Conservation (phyloP, 2,888 invertebrate species). For the Limnephilus rhombicus region DNA sequence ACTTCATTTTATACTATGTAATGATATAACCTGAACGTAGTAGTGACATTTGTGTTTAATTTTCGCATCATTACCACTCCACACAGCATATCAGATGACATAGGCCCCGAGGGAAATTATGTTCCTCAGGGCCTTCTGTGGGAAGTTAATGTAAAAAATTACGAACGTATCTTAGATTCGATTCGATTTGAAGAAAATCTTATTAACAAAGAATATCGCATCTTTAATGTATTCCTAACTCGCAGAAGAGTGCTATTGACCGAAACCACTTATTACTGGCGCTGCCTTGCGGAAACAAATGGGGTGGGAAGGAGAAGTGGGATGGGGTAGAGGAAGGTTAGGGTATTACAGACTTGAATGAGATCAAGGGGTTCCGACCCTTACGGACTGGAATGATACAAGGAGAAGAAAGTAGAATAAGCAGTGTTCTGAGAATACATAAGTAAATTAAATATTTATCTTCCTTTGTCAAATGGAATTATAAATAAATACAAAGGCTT, state of each 20-base stretch:
- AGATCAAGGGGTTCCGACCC: not conserved
- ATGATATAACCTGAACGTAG: too few relatives aligned
- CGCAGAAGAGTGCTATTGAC: not conserved
- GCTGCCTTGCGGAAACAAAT: not conserved
- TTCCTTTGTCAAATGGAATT: not conserved
- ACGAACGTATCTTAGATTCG: not conserved
- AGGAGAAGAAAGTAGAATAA: not conserved
- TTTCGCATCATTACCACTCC: too few relatives aligned
- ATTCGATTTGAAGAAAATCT: not conserved
- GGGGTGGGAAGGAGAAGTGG: not conserved
- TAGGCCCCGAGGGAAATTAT: too few relatives aligned
- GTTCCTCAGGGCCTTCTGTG: too few relatives aligned
- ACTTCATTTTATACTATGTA: too few relatives aligned
- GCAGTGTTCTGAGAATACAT: not conserved
- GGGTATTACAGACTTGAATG: not conserved
- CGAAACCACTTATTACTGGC: not conserved
- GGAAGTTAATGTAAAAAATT: too few relatives aligned
- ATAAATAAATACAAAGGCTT: not conserved
- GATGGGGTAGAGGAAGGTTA: not conserved
- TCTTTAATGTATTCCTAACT: not conserved
- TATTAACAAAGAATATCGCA: not conserved
- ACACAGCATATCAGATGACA: too few relatives aligned
- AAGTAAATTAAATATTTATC: not conserved
- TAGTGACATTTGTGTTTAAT: too few relatives aligned
- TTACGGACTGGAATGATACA: not conserved